Evolutionary conservation across 2,888 invertebrate genomes (phyloP).

Genomic region (Mythimna lalbum): DNA sequence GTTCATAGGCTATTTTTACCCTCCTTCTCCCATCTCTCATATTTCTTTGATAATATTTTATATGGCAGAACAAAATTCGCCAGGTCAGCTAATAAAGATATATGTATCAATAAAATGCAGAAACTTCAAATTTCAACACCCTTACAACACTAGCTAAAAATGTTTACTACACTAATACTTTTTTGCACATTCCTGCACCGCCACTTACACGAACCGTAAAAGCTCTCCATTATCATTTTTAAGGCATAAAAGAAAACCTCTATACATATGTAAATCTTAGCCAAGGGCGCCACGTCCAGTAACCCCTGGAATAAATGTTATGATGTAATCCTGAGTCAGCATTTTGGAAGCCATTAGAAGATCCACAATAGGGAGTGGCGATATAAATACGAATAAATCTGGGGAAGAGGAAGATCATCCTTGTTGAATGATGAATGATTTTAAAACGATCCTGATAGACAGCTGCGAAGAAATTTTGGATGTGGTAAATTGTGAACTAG

Average conservation of each 20-base stretch:
- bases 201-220: slow-evolving; percentile 35
- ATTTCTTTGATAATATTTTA: too few relatives aligned
- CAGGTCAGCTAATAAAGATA: too few relatives aligned
- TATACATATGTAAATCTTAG: slow-evolving; percentile 58
- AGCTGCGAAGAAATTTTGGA: slow-evolving; percentile 34
- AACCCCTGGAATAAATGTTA: slow-evolving; percentile 60
- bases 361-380: slow-evolving; percentile 76
- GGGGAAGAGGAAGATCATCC: slow-evolving; percentile 74
- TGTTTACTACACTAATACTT: slow-evolving; percentile 1
- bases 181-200: slow-evolving; percentile 39
- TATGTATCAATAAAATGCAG: background rate
- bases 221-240: slow-evolving; percentile 54
- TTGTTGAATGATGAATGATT: slow-evolving; percentile 83
- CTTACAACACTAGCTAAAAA: background rate
- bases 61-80: too few relatives aligned
- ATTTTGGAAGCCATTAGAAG: slow-evolving; percentile 76
- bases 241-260: slow-evolving; percentile 42
- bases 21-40: too few relatives aligned
- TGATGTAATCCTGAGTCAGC: slow-evolving; percentile 69
- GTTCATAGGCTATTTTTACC: too few relatives aligned
- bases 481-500: background rate
- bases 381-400: slow-evolving; percentile 83
- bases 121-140: slow-evolving; percentile 7
- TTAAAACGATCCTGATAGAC: slow-evolving; percentile 79
- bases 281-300: slow-evolving; percentile 48